Evolutionary conservation across 2,888 invertebrate genomes (phyloP), one percentile per base, ranked within the genome.

Genomic region (Clusia tigrina): DNA sequence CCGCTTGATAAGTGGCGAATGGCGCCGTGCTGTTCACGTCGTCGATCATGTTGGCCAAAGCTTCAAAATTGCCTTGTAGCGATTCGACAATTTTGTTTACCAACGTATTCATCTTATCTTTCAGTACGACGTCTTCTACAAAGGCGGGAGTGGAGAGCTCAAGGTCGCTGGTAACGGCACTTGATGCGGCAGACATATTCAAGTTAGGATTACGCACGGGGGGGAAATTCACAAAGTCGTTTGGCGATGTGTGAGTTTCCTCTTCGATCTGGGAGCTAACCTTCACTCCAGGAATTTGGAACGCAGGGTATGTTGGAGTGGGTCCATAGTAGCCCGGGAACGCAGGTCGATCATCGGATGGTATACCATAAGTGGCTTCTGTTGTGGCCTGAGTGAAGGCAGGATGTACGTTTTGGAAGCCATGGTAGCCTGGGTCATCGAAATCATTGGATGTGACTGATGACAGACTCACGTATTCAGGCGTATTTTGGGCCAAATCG

Each of bases 81-180:
- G 93, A 93, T 67, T 91, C 89, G 10, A 94, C 93, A 17, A 94
- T 91, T 81, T 93, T 93, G 73, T 90, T 90, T 0, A 94, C 94
- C 70, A 94, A 90, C 0, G 90, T 85, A 74, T 92, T 92, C 83
- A 94, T 91, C 82, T 93, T 93, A 46, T 91, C 89, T 70, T 91
- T 90, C 1, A 94, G 80, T 61, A 89, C 89, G 1, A 89, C 89
- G 72, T 94, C 93, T 77, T 93, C 92, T 12, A 89, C 84, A 81
- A 94, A 92, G 0, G 88, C 86, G 0, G 93, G 93, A 0, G 93
- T 93, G 0, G 92, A 90, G 10, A 92, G 88, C 57, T 92, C 91
- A 38, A 87, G 85, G 25, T 87, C 83, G 54, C 86, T 87, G 54
- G 86, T 86, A 1, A 87, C 86, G 2, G 86, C 84, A 68, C 87